These are phyloP conservation scores for Urocitellus parryii DNA, from an alignment of 2,113 vertebrate genomes.

Conservation along the genomic window DNA sequence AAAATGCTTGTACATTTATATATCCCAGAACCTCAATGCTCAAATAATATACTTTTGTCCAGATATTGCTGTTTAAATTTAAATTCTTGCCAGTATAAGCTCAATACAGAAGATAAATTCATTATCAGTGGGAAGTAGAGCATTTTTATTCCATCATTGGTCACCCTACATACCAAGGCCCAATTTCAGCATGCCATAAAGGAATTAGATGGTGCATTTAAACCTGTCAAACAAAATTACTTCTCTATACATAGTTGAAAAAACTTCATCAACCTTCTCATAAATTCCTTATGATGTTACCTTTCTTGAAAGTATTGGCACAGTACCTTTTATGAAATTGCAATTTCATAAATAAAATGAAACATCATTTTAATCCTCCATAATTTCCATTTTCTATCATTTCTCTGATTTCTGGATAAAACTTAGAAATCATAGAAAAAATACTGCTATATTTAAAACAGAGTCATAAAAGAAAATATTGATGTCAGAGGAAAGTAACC, in stretches of 20 bases:
- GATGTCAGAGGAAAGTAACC: background rate
- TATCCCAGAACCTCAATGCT: background rate
- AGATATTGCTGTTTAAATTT: background rate
- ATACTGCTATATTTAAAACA: background rate
- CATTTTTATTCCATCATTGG: rapidly evolving
- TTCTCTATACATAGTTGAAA: background rate
- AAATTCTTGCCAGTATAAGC: background rate
- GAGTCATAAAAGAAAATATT: background rate
- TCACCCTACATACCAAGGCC: background rate
- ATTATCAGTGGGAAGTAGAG: background rate
- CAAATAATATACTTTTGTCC: background rate
- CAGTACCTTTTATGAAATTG: background rate
- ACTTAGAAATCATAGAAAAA: background rate
- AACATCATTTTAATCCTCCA: background rate
- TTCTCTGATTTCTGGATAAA: background rate
- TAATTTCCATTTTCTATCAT: background rate
- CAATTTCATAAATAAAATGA: background rate
- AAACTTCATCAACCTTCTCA: background rate
- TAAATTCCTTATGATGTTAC: background rate
- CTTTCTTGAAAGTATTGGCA: background rate
- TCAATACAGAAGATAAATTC: background rate
- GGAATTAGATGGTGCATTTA: background rate
- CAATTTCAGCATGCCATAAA: background rate
- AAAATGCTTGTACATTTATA: background rate
- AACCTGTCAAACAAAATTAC: background rate